Base-by-base conservation (phyloP, 2,113 vertebrate genomes). In the Diphyllodes magnificus region DNA sequence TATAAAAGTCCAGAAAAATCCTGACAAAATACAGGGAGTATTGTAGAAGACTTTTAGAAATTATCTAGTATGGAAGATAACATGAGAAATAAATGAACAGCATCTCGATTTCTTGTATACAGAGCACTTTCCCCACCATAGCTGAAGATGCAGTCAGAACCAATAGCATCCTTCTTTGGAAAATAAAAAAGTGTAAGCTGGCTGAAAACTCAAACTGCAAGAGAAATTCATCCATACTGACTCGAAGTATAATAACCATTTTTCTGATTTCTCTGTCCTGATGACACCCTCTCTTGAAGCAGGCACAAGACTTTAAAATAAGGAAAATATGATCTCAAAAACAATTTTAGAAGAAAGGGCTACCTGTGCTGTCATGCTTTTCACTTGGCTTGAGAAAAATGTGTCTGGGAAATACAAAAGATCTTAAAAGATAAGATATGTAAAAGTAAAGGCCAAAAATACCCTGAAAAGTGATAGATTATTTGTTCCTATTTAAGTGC, bases 91-190 rank as follows among this genome's bases (percentile, higher is more conserved):
- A 79, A 70, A 64, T 27, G 2, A 89, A 42, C 30, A 60, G 17
- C 5, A n/a, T 68, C 73, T 56, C 40, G 44, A 35, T 61, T 53
- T 85, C 25, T 66, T 51, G 9, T 39, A 13, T 10, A 54, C 9
- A 39, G 1, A 4, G 22, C 47, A 47, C 7, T 8, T 78, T 11
- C 9, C 4, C 7, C 5, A 3, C 1, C 8, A 13, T 1, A 14
- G 61, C 49, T 84, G 57, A 80, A 91, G 37, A 63, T 27, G 23
- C 51, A 35, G 37, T 83, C 23, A 72, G 66, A 82, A 87, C 13
- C 39, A 66, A 44, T 0, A 75, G 15, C n/a, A 87, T 82, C 9
- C 7, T 57, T 80, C 18, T 53, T 10, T 39, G 13, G 30, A 53
- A 89, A 92, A 86, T 24, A 54, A 59, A 79, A 7, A 82, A 75